These are phyloP conservation scores for Acanthacorydalis orientalis DNA, from an alignment of 2,888 invertebrate species.

Conservation along the genomic window DNA sequence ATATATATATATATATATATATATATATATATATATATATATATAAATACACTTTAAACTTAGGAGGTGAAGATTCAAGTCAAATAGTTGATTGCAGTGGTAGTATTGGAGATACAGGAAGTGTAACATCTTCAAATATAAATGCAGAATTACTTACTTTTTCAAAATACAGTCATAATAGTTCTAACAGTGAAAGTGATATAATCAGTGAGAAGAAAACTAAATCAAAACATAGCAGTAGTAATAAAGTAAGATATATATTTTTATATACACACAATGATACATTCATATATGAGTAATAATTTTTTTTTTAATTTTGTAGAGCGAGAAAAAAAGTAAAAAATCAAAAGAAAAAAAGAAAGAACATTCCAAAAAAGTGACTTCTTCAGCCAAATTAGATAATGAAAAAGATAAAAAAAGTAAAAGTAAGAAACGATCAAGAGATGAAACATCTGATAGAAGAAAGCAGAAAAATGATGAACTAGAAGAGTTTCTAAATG, in stretches of 20 bases:
- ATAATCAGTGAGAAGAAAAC: constrained; percentile 20
- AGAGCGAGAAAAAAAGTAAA: constrained; percentile 23
- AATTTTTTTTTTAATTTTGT: too few species aligned
- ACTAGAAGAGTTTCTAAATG: constrained; percentile 44
- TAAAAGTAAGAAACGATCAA: constrained; percentile 26
- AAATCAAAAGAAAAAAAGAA: constrained; percentile 33
- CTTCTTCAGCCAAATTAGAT: constrained; percentile 4
- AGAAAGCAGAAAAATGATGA: constrained; percentile 32
- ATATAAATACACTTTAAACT: background rate
- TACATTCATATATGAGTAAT: background rate
- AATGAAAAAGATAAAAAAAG: constrained; percentile 32
- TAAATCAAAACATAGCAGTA: constrained; percentile 21
- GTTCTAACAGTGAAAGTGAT: constrained; percentile 32
- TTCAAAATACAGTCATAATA: constrained; percentile 36
- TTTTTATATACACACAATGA: background rate
- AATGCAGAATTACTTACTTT: constrained; percentile 33
- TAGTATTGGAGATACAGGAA: constrained; percentile 31
- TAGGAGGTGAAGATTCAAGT: constrained; percentile 29
- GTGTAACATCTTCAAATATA: constrained; percentile 35
- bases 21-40: too few species aligned
- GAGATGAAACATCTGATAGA: constrained; percentile 25
- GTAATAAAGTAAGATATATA: constrained; percentile 10
- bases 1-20: too few species aligned
- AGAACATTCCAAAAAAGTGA: constrained; percentile 6
- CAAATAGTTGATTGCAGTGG: constrained; percentile 32